Conservation (phyloP, 2,113 vertebrate species). For the Notarius quadriscutis region DNA sequence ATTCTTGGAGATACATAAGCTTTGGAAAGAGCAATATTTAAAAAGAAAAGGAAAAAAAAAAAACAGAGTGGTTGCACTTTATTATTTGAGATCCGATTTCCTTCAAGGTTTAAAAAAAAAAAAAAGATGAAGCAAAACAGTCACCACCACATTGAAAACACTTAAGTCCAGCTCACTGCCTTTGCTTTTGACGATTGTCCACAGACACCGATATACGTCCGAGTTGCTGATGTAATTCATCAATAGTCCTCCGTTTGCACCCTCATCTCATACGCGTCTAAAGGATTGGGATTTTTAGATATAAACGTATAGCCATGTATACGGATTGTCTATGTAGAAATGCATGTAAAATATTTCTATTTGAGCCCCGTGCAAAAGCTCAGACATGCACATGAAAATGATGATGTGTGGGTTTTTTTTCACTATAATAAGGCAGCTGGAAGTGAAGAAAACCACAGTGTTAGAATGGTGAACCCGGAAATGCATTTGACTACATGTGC, state of each 20-base stretch:
- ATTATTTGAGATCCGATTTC: conserved; percentile 32
- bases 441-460: background rate
- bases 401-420: background rate
- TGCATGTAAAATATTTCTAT: background rate
- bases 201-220: background rate
- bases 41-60: conserved; percentile 22
- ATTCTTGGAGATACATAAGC: background rate
- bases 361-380: background rate
- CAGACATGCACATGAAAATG: too few relatives aligned
- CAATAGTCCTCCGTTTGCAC: background rate
- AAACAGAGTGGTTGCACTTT: conserved; percentile 4
- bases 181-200: conserved; percentile 24
- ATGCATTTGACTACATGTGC: background rate
- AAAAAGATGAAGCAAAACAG: background rate
- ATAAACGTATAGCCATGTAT: background rate
- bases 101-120: conserved; percentile 51
- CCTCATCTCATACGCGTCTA: background rate
- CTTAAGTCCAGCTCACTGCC: background rate
- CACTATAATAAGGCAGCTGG: background rate
- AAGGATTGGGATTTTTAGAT: background rate
- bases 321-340: background rate
- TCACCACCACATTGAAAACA: background rate
- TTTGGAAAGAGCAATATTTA: conserved; percentile 44
- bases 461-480: background rate
- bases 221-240: background rate